phyloP scores from a whole-genome alignment of 2,113 vertebrate species.

The Chloebia gouldiae region DNA sequence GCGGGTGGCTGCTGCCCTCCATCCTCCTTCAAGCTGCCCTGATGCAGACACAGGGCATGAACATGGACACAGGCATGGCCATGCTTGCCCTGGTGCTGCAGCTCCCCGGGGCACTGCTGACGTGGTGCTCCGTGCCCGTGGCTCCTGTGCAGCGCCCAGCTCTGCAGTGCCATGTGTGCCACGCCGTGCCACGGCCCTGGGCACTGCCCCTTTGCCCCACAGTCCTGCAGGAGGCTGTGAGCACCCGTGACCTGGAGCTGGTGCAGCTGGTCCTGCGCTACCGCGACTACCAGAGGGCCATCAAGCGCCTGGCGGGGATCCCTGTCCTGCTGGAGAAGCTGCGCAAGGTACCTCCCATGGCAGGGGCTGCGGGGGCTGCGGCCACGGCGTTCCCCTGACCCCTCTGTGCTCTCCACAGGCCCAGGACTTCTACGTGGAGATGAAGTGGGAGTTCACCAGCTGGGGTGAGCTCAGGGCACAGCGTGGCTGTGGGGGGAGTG shows the following conservation, averaged over 20 bases:
- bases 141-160: background rate
- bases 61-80: fast-evolving
- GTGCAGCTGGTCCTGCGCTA: slow-evolving; percentile 91
- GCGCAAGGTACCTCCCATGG: slow-evolving; percentile 79
- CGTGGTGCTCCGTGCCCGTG: fast-evolving
- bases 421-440: slow-evolving; percentile 97
- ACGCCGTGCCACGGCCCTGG: background rate
- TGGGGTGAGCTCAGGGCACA: slow-evolving; percentile 82
- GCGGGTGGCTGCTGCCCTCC: background rate
- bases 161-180: background rate
- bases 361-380: fast-evolving
- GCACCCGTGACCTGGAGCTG: slow-evolving; percentile 89
- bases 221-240: slow-evolving; percentile 97
- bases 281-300: slow-evolving; percentile 93
- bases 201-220: background rate
- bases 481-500: fast-evolving
- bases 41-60: background rate
- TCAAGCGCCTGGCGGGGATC: slow-evolving; percentile 92
- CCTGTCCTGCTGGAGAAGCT: slow-evolving; percentile 92
- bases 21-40: background rate
- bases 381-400: background rate
- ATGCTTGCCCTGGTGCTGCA: background rate
- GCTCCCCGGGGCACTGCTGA: background rate
- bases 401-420: slow-evolving; percentile 70
- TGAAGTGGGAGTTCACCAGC: slow-evolving; percentile 98